A percentile compares a stretch with the other conserved stretches of the same genome.
phyloP scores from a whole-genome alignment of 2,888 invertebrate species.

The Phrixothrix hirtus region DNA sequence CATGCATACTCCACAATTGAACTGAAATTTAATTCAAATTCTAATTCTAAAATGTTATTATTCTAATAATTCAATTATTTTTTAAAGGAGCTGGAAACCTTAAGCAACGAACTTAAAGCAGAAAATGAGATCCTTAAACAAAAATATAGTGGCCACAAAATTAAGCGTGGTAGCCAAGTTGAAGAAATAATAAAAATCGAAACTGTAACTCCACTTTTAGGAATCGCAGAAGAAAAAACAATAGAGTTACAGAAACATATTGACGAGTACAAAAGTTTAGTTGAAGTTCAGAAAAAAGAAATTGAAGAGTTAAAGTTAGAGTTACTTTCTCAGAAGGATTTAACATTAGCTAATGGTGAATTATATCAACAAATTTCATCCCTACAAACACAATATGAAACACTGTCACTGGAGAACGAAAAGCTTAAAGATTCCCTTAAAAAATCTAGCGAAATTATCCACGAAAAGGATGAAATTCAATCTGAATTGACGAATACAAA shows the following conservation, averaged over 20 bases:
- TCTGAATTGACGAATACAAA: constrained; percentile 37
- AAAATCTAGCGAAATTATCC: constrained; percentile 38
- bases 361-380: constrained; percentile 16
- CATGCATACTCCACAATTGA: no score
- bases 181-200: constrained; percentile 18
- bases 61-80: not conserved
- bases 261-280: constrained; percentile 38
- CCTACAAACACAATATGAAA: constrained; percentile 38
- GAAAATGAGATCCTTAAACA: constrained; percentile 51
- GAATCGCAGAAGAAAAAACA: constrained; percentile 3
- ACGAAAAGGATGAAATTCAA: constrained; percentile 46
- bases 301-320: constrained; percentile 38
- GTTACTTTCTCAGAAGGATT: constrained; percentile 30
- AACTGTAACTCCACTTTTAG: constrained; percentile 7
- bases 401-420: constrained; percentile 43
- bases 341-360: constrained; percentile 15
- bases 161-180: constrained; percentile 51
- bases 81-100: constrained; percentile 14
- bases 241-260: constrained; percentile 29
- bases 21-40: no score
- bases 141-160: constrained; percentile 51
- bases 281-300: constrained; percentile 41
- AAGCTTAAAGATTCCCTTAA: constrained; percentile 40
- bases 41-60: no score
- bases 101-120: constrained; percentile 50